phyloP scores from a whole-genome alignment of 2,888 invertebrate species.

The Hololepta plana region DNA sequence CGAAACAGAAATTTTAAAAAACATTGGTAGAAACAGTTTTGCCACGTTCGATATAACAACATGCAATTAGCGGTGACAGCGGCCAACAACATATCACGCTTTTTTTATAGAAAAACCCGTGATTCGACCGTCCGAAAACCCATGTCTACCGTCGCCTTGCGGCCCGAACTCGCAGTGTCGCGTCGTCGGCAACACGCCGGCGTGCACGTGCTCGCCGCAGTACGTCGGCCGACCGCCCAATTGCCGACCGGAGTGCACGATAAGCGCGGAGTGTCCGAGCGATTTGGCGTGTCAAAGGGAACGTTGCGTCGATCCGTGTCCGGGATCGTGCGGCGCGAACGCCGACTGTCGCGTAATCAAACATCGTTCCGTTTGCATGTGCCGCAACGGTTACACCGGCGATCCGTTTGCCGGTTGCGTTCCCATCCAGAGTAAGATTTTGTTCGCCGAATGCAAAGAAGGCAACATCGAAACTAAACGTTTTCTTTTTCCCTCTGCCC shows the following conservation, averaged over 20 bases:
- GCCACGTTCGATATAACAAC: no score
- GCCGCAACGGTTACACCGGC: slow-evolving; percentile 48
- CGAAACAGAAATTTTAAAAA: no score
- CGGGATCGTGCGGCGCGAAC: slow-evolving; percentile 56
- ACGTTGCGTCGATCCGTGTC: slow-evolving; percentile 63
- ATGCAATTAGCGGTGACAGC: no score
- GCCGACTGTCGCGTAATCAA: slow-evolving; percentile 58
- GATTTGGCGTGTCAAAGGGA: slow-evolving; percentile 63
- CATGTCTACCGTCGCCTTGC: slow-evolving; percentile 66
- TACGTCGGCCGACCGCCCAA: slow-evolving; percentile 73
- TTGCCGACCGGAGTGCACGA: slow-evolving; percentile 69
- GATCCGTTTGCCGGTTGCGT: slow-evolving; percentile 60
- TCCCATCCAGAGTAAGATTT: slow-evolving; percentile 41
- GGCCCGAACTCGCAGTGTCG: slow-evolving; percentile 71
- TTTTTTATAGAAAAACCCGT: no score
- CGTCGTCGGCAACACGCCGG: slow-evolving; percentile 63
- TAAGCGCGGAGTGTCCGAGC: slow-evolving; percentile 63
- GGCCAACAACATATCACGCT: no score
- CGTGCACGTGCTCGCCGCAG: slow-evolving; percentile 64
- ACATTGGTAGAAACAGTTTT: no score
- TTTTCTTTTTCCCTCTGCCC: no score
- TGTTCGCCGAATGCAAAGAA: slow-evolving; percentile 4
- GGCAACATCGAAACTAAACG: no score
- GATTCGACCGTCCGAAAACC: no score
- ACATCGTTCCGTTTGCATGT: slow-evolving; percentile 62